Evolutionary conservation across 2,113 vertebrate genomes (phyloP).

Genomic region (Entosphenus tridentatus): DNA sequence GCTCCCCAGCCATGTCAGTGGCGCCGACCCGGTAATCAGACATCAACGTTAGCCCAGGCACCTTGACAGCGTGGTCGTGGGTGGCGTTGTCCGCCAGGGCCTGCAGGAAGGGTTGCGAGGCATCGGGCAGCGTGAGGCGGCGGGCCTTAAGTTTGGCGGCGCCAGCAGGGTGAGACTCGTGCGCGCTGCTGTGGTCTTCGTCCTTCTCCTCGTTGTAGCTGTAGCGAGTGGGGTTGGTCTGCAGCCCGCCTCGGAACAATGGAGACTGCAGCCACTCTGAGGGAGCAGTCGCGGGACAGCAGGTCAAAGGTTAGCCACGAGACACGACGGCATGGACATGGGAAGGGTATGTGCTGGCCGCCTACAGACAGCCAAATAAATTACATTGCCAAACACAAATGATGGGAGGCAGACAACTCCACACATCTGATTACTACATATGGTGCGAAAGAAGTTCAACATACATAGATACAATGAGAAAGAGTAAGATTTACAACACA

Average conservation of each 20-base stretch:
- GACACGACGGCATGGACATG: no score
- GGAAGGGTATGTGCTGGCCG: no score
- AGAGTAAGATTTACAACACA: no score
- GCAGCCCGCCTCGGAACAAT: constrained; percentile 79
- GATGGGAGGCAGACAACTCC: no score
- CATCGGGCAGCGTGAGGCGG: constrained; percentile 50
- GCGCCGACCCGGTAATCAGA: no score
- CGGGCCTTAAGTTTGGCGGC: constrained; percentile 54
- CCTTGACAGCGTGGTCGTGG: constrained; percentile 92
- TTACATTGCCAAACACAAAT: no score
- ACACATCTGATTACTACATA: no score
- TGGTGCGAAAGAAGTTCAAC: no score
- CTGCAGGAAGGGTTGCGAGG: constrained; percentile 81
- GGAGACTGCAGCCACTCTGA: constrained; percentile 87
- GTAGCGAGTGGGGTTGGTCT: constrained; percentile 95
- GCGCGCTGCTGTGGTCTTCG: constrained; percentile 87
- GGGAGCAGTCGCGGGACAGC: not conserved
- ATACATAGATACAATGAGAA: no score
- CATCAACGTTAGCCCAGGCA: constrained; percentile 13
- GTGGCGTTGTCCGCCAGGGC: constrained; percentile 82
- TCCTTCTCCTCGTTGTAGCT: constrained; percentile 99
- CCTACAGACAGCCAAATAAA: no score
- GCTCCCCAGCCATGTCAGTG: no score
- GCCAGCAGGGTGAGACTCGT: constrained; percentile 54
- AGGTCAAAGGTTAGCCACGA: no score